Conservation (phyloP, 2,888 invertebrate species). For the Synergus itoensis region DNA sequence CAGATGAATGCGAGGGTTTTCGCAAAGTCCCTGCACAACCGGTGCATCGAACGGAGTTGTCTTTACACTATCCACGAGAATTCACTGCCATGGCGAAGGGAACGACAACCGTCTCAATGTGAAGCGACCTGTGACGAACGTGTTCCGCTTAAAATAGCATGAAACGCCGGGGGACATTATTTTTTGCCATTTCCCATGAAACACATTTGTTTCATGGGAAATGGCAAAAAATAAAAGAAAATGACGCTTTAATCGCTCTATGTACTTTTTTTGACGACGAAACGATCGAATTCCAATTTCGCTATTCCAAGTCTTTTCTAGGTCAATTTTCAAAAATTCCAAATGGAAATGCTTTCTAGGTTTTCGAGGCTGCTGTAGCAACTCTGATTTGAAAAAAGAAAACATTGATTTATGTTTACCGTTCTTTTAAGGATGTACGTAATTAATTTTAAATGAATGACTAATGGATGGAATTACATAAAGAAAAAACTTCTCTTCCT, state of each 20-base stretch:
- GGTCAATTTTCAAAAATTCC: too few relatives aligned
- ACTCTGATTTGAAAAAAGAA: too few relatives aligned
- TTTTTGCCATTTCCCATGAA: not conserved
- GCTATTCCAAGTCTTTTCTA: too few relatives aligned
- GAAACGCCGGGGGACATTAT: not conserved
- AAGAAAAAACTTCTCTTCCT: not conserved
- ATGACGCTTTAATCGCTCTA: too few relatives aligned
- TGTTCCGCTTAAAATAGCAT: not conserved
- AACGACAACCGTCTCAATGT: slow-evolving; percentile 10
- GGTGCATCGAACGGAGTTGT: slow-evolving; percentile 32
- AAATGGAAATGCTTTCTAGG: too few relatives aligned
- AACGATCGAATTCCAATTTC: too few relatives aligned
- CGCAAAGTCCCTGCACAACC: slow-evolving; percentile 1
- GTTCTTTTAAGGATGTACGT: too few relatives aligned
- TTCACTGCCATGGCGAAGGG: slow-evolving; percentile 27
- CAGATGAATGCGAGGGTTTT: slow-evolving; percentile 28
- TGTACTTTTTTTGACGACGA: too few relatives aligned
- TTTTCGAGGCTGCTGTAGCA: too few relatives aligned
- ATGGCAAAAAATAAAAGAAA: too few relatives aligned
- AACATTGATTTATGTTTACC: too few relatives aligned
- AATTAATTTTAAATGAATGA: slow-evolving; percentile 9
- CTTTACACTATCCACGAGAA: slow-evolving; percentile 17
- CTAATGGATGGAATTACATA: slow-evolving; percentile 7
- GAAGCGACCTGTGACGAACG: slow-evolving; percentile 1
- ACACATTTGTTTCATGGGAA: not conserved